phyloP scores from a whole-genome alignment of 2,888 invertebrate genomes.

The Lacanobia oleracea region DNA sequence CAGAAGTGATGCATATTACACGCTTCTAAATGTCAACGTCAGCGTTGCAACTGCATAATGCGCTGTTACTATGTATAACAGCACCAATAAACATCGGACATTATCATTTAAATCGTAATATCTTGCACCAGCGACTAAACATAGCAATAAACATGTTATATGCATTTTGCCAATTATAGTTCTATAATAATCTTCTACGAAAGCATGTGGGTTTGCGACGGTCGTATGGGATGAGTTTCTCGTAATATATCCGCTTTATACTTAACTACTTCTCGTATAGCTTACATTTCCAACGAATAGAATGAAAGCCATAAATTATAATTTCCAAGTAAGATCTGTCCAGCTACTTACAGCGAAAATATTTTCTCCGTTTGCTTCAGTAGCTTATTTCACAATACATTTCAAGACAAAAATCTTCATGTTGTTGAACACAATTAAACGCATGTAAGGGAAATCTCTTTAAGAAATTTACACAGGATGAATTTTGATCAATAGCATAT shows the following conservation, averaged over 20 bases:
- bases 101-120: conserved; percentile 49
- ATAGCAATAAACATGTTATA: conserved; percentile 35
- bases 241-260: conserved; percentile 3
- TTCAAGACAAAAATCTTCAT: not conserved
- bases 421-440: not conserved
- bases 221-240: conserved; percentile 4
- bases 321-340: not conserved
- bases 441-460: not conserved
- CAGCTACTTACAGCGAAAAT: not conserved
- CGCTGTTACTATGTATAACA: conserved; percentile 39
- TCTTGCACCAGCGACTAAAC: conserved; percentile 37
- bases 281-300: not conserved
- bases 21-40: conserved; percentile 44
- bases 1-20: conserved; percentile 43
- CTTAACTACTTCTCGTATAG: not conserved
- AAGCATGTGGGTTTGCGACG: conserved; percentile 8
- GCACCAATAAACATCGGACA: conserved; percentile 31
- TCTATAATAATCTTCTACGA: conserved; percentile 1
- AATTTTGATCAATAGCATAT: not conserved
- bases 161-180: conserved; percentile 33
- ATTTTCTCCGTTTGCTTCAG: not conserved
- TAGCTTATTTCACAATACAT: not conserved
- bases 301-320: not conserved
- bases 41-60: conserved; percentile 46
- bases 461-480: not conserved